phyloP scores from a whole-genome alignment of 1,140 invertebrate species.

The Psilanteris sp. region DNA sequence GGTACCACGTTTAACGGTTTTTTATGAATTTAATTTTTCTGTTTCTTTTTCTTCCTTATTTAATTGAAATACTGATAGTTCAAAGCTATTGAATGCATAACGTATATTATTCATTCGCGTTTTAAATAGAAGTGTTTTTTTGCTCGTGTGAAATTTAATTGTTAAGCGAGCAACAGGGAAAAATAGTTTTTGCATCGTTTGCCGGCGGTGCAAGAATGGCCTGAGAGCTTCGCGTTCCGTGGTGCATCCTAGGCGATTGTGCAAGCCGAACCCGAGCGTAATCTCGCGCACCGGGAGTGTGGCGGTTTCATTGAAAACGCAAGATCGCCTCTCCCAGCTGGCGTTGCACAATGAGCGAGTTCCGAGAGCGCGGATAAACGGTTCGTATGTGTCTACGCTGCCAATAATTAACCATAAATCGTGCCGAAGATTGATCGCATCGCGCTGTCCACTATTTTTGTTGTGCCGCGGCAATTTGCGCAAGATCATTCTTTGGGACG shows the following conservation, averaged over 20 bases:
- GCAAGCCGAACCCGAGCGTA: conserved; percentile 53
- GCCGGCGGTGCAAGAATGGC: conserved; percentile 32
- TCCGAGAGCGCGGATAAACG: conserved; percentile 56
- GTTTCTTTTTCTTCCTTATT: no score
- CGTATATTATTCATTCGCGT: no score
- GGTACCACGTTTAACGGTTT: no score
- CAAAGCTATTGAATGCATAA: no score
- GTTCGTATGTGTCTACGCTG: conserved; percentile 52
- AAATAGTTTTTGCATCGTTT: conserved; percentile 28
- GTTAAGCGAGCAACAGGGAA: conserved; percentile 14
- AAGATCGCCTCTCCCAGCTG: conserved; percentile 55
- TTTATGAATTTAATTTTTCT: no score
- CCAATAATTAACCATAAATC: conserved; percentile 72
- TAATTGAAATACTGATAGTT: no score
- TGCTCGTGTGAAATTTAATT: conserved; percentile 43
- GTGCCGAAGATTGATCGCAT: conserved; percentile 57
- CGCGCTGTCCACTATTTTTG: conserved; percentile 18
- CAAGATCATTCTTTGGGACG: conserved; percentile 1
- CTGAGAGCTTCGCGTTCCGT: conserved; percentile 42
- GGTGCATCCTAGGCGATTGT: conserved; percentile 56
- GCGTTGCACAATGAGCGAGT: conserved; percentile 60
- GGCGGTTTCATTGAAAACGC: conserved; percentile 62
- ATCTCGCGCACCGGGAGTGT: conserved; percentile 59
- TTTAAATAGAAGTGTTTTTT: no score
- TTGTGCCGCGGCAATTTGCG: conserved; percentile 4